A percentile compares a stretch with the other conserved stretches of the same genome.
phyloP scores from a whole-genome alignment of 1,140 invertebrate species.

The Brachionus angularis region DNA sequence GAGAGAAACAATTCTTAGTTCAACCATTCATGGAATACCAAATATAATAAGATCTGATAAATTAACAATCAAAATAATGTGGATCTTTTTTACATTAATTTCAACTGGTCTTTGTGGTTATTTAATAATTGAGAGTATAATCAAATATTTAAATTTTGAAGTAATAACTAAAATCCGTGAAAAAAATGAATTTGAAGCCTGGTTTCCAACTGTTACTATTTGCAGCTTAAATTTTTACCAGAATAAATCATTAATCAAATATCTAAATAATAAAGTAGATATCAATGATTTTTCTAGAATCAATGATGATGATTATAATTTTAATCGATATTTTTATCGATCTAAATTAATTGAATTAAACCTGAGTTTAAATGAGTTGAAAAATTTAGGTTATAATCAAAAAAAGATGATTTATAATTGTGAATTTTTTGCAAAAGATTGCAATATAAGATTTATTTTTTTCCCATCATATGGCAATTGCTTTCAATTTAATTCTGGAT shows the following conservation, averaged over 20 bases:
- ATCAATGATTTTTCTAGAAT: not conserved
- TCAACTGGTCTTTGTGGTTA: not conserved
- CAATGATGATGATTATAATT: not conserved
- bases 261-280: not conserved
- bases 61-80: not conserved
- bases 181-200: not conserved
- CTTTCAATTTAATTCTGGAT: slow-evolving; percentile 12
- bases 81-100: not conserved
- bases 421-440: not conserved
- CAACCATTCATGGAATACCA: not conserved
- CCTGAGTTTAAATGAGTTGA: not conserved
- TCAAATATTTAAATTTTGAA: not conserved
- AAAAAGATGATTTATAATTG: not conserved
- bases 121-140: not conserved
- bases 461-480: slow-evolving; percentile 12
- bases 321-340: not conserved
- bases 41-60: not conserved
- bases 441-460: not conserved
- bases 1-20: too few relatives aligned
- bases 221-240: slow-evolving; percentile 4
- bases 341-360: not conserved
- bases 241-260: not conserved
- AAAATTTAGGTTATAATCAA: not conserved
- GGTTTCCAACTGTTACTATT: not conserved
- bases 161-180: not conserved